A percentile compares a stretch with the other conserved stretches of the same genome.
These are phyloP conservation scores for Lutra lutra DNA, from an alignment of 2,797 vertebrate genomes.

Conservation along the genomic window DNA sequence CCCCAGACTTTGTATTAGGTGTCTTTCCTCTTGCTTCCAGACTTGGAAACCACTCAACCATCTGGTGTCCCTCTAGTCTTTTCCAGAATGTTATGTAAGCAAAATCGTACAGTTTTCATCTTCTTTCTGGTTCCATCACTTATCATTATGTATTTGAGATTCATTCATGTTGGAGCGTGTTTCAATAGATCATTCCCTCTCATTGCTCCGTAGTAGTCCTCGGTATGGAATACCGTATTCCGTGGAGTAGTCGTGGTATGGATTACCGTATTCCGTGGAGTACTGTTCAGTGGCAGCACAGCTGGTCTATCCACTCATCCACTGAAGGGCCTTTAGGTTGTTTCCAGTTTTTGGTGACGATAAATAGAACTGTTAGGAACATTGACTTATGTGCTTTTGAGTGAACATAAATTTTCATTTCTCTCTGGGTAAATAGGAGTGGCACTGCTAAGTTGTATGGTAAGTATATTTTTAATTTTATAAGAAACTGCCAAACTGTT, in stretches of 20 bases:
- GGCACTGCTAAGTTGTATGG: not conserved
- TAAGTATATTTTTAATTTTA: conserved; percentile 7
- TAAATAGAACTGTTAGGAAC: not conserved
- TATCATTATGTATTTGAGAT: not conserved
- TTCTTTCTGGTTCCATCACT: not conserved
- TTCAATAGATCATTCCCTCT: not conserved
- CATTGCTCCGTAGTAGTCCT: too few species aligned
- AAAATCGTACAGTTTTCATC: not conserved
- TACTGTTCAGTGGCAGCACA: not conserved
- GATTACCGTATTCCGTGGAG: not conserved
- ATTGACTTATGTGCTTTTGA: not conserved
- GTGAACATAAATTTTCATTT: not conserved
- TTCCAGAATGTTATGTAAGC: not conserved
- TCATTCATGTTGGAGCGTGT: not conserved
- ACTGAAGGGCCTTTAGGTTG: not conserved
- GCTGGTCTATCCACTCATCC: not conserved
- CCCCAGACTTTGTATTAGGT: not conserved
- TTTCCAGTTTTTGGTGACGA: not conserved
- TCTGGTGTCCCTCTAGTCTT: not conserved
- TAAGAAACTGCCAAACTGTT: not conserved
- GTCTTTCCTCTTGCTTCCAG: not conserved
- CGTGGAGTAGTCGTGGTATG: not conserved
- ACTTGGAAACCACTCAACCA: not conserved
- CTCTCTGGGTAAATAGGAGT: not conserved
- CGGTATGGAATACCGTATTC: too few species aligned